Evolutionary conservation across 2,113 vertebrate genomes (phyloP).

Genomic region (Passer domesticus): DNA sequence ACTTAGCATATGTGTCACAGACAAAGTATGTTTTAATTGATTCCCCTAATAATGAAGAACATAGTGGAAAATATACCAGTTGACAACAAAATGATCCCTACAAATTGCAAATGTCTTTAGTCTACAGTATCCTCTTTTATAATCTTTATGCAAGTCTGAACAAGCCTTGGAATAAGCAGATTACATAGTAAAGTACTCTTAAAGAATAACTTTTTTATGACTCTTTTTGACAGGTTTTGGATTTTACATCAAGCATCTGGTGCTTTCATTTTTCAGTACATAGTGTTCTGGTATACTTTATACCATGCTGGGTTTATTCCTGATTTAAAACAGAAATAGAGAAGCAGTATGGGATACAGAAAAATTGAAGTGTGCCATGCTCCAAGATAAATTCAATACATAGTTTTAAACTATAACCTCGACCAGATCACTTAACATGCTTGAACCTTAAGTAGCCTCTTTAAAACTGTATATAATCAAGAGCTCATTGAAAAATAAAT

Average conservation of each 20-base stretch:
- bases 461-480: slow-evolving; percentile 18
- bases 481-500: background rate
- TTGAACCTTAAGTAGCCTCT: background rate
- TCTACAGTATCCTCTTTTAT: slow-evolving; percentile 23
- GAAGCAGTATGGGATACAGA: background rate
- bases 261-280: slow-evolving; percentile 56
- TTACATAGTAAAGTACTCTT: slow-evolving; percentile 43
- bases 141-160: slow-evolving; percentile 42
- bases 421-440: background rate
- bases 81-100: slow-evolving; percentile 57
- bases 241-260: slow-evolving; percentile 73
- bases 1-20: slow-evolving; percentile 48
- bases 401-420: background rate
- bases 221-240: slow-evolving; percentile 65
- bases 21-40: slow-evolving; percentile 64
- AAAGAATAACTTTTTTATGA: slow-evolving; percentile 45
- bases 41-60: slow-evolving; percentile 62
- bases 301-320: slow-evolving; percentile 19
- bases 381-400: background rate
- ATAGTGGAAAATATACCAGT: slow-evolving; percentile 20
- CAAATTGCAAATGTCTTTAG: slow-evolving; percentile 49
- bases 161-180: slow-evolving; percentile 6
- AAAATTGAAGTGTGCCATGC: background rate
- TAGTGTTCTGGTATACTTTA: slow-evolving; percentile 42
- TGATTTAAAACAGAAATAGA: slow-evolving; percentile 54